These are phyloP conservation scores for Plagiodera versicolora DNA, from an alignment of 2,888 invertebrate species.

Conservation along the genomic window DNA sequence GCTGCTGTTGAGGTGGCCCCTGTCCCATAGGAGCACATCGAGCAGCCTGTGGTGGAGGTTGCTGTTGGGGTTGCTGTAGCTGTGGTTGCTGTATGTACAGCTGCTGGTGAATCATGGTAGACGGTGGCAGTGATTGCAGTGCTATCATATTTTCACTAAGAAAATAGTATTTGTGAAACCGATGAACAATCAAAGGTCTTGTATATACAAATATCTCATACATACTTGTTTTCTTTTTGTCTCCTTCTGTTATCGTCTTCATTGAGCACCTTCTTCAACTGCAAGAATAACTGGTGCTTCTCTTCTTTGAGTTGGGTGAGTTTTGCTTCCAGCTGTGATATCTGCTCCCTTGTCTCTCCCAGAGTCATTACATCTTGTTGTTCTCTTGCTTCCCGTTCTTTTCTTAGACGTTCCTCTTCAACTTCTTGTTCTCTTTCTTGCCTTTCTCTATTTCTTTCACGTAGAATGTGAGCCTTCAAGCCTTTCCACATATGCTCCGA, in stretches of 20 bases:
- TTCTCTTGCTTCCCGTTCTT: constrained; percentile 86
- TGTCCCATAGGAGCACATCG: constrained; percentile 48
- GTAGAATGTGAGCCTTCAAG: constrained; percentile 81
- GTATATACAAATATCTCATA: neutral
- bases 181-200: no score
- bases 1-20: constrained; percentile 34
- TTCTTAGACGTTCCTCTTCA: constrained; percentile 82
- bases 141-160: constrained; percentile 63
- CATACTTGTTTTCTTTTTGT: constrained; percentile 64
- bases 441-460: constrained; percentile 84
- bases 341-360: constrained; percentile 90
- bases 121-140: constrained; percentile 58
- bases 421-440: constrained; percentile 65
- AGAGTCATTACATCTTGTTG: constrained; percentile 91
- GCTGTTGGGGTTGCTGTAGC: constrained; percentile 32
- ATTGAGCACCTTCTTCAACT: constrained; percentile 92
- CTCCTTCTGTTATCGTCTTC: constrained; percentile 88
- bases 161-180: no score
- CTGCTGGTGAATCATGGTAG: constrained; percentile 65
- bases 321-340: constrained; percentile 79
- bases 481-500: constrained; percentile 83
- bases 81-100: constrained; percentile 63
- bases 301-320: constrained; percentile 82
- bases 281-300: constrained; percentile 89
- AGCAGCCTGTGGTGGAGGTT: constrained; percentile 31